A percentile compares a stretch with the other conserved stretches of the same genome.
phyloP scores from a whole-genome alignment of 2,113 vertebrate genomes.

The Chaetops frenatus region DNA sequence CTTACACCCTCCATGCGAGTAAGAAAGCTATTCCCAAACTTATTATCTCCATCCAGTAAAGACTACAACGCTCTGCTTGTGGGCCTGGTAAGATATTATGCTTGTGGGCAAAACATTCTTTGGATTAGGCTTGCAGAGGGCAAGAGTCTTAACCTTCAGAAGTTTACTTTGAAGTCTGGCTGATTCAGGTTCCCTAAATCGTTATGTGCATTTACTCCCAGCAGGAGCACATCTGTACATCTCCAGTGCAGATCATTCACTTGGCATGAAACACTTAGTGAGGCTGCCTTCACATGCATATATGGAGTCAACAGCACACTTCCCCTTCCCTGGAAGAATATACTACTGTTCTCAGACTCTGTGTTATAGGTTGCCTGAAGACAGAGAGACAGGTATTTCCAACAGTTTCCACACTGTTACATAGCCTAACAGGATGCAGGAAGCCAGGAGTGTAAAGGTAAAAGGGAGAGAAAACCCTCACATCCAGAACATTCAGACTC shows the following conservation, averaged over 20 bases:
- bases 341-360: neutral
- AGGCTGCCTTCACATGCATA: neutral
- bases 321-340: neutral
- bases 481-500: neutral
- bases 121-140: slow-evolving; percentile 27
- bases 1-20: neutral
- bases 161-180: slow-evolving; percentile 29
- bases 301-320: neutral
- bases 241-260: neutral
- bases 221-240: neutral
- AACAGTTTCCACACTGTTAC: neutral
- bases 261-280: neutral
- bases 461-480: neutral
- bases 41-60: slow-evolving; percentile 24
- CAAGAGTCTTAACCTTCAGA: slow-evolving; percentile 27
- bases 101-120: slow-evolving; percentile 39
- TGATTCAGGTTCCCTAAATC: slow-evolving; percentile 12
- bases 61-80: slow-evolving; percentile 35
- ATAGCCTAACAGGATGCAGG: neutral
- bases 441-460: neutral
- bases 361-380: neutral
- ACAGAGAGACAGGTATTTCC: neutral
- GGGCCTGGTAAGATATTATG: neutral
- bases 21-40: slow-evolving; percentile 30
- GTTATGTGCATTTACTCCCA: neutral